Evolutionary conservation across 2,888 invertebrate species (phyloP).

Genomic region (Pteria penguin): DNA sequence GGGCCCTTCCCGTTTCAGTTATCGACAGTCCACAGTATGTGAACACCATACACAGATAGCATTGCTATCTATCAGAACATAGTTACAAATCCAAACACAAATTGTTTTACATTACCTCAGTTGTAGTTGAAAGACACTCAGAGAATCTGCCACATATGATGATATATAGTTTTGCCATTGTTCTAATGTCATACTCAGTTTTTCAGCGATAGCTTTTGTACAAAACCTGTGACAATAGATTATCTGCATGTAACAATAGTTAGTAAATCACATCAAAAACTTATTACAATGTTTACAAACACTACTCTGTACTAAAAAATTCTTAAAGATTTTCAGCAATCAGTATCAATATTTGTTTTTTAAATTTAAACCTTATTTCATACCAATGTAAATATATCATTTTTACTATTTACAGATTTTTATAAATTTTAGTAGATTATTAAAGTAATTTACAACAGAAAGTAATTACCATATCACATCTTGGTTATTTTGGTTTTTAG

Average conservation of each 20-base stretch:
- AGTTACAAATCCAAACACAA: background rate
- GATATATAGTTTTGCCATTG: conserved; percentile 53
- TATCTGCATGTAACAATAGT: too few relatives aligned
- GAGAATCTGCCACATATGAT: conserved; percentile 54
- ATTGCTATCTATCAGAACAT: background rate
- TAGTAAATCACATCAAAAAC: too few relatives aligned
- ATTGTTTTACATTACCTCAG: background rate
- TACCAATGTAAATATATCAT: too few relatives aligned
- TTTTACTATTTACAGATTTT: too few relatives aligned
- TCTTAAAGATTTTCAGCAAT: too few relatives aligned
- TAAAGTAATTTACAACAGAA: background rate
- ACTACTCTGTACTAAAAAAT: too few relatives aligned
- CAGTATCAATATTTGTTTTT: too few relatives aligned
- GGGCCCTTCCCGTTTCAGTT: too few relatives aligned
- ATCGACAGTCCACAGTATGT: background rate
- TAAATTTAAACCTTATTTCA: too few relatives aligned
- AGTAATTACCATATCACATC: conserved; percentile 67
- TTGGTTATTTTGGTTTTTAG: conserved; percentile 44
- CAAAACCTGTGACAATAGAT: conserved; percentile 70
- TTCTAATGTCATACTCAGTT: conserved; percentile 62
- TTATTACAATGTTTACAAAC: too few relatives aligned
- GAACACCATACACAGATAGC: background rate
- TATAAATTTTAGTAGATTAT: background rate
- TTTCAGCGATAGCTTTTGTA: conserved; percentile 57
- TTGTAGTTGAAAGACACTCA: background rate